Evolutionary conservation across 1,140 invertebrate genomes (phyloP).

Genomic region (Drosophila auraria): DNA sequence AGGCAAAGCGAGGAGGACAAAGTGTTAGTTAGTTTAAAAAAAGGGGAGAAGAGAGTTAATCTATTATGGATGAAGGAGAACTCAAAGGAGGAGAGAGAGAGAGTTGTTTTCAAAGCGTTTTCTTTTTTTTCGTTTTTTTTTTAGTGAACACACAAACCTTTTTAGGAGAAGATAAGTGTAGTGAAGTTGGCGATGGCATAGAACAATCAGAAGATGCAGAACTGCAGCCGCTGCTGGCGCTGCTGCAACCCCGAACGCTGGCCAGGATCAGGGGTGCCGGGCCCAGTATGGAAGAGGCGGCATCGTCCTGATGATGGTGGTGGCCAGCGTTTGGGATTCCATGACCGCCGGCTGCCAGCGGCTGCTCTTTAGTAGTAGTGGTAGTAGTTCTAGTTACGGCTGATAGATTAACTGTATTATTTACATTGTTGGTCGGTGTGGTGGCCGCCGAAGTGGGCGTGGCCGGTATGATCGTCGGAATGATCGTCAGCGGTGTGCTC

Average conservation of each 20-base stretch:
- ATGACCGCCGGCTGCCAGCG: constrained; percentile 55
- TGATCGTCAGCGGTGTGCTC: constrained; percentile 76
- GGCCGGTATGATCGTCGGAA: constrained; percentile 73
- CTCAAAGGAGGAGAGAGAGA: constrained; percentile 35
- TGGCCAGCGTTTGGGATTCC: constrained; percentile 32
- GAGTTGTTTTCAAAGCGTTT: constrained; percentile 45
- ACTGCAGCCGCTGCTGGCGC: constrained; percentile 81
- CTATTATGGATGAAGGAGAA: constrained; percentile 53
- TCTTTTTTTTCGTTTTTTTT: constrained; percentile 44
- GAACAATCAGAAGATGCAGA: constrained; percentile 85
- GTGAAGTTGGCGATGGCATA: constrained; percentile 85
- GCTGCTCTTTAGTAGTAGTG: constrained; percentile 79
- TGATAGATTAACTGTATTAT: constrained; percentile 85
- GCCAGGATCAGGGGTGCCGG: constrained; percentile 34
- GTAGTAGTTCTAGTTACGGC: constrained; percentile 84
- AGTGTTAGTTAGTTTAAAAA: constrained; percentile 27
- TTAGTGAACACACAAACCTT: constrained; percentile 85
- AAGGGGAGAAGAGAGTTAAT: constrained; percentile 19
- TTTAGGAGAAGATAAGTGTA: constrained; percentile 85
- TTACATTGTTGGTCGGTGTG: constrained; percentile 81
- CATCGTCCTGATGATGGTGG: not conserved
- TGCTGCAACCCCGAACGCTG: constrained; percentile 59
- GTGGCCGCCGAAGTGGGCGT: constrained; percentile 76
- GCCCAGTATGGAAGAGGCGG: constrained; percentile 45
- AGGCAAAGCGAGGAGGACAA: constrained; percentile 28